phyloP scores from a whole-genome alignment of 2,888 invertebrate genomes.

The Pelosia muscerda region DNA sequence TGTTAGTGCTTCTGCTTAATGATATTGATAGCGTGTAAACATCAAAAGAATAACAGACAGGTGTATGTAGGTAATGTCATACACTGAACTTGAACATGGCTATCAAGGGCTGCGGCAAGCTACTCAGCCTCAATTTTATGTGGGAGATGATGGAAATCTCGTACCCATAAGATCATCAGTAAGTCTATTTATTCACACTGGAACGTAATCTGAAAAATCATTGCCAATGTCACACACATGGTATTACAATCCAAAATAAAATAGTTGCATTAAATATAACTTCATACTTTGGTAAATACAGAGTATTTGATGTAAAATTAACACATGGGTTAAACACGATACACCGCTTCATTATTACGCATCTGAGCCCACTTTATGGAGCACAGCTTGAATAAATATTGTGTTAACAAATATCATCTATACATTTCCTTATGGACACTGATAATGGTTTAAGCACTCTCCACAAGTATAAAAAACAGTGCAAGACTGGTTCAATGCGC shows the following conservation, averaged over 20 bases:
- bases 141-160: constrained; percentile 90
- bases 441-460: constrained; percentile 35
- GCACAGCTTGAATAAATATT: constrained; percentile 38
- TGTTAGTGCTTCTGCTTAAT: constrained; percentile 26
- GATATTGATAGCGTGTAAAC: constrained; percentile 18
- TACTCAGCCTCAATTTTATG: constrained; percentile 90
- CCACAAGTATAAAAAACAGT: constrained; percentile 31
- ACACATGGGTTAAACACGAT: constrained; percentile 28
- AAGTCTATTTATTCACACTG: constrained; percentile 69
- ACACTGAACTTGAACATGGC: constrained; percentile 96
- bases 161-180: constrained; percentile 86
- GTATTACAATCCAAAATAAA: not conserved
- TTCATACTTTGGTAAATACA: constrained; percentile 15
- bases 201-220: constrained; percentile 22
- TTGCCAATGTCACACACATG: constrained; percentile 2
- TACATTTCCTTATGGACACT: constrained; percentile 35
- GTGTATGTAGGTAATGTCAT: constrained; percentile 91
- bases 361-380: constrained; percentile 27
- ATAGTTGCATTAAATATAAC: not conserved
- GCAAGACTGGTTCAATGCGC: constrained; percentile 26
- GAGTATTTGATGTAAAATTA: constrained; percentile 37
- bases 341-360: constrained; percentile 13
- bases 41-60: constrained; percentile 36
- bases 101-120: constrained; percentile 95
- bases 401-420: constrained; percentile 35